These are phyloP conservation scores for Oreochromis mossambicus DNA, from an alignment of 2,797 vertebrate species.

Conservation along the genomic window DNA sequence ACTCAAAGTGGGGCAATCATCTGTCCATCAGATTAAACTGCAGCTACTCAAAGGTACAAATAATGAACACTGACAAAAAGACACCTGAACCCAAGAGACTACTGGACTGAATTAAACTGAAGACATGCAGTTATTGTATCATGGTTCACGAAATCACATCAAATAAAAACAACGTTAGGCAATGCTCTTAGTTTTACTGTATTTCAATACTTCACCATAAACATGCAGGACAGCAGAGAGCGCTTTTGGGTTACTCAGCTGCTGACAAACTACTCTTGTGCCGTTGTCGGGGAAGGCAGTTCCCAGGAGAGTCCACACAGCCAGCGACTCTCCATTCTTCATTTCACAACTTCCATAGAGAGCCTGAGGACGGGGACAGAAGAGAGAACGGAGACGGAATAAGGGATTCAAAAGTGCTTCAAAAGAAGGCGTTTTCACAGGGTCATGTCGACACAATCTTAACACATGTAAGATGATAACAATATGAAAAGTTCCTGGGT, in stretches of 20 bases:
- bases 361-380: constrained; percentile 18
- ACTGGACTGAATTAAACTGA: neutral
- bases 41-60: neutral
- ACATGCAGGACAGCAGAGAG: constrained; percentile 31
- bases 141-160: neutral
- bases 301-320: constrained; percentile 50
- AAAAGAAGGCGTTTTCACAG: neutral
- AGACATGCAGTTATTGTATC: neutral
- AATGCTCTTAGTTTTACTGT: neutral
- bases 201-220: constrained; percentile 39
- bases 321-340: constrained; percentile 13
- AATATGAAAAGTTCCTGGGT: neutral
- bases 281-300: constrained; percentile 45
- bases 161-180: neutral
- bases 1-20: neutral
- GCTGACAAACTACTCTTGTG: constrained; percentile 43
- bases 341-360: constrained; percentile 44
- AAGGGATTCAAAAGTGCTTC: neutral
- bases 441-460: neutral
- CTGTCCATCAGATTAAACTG: neutral
- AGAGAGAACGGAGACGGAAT: neutral
- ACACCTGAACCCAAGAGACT: neutral
- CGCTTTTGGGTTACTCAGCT: neutral
- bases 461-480: neutral
- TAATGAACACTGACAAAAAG: neutral